Evolutionary conservation across 2,888 invertebrate genomes (phyloP).

Genomic region (Cerastis leucographa): DNA sequence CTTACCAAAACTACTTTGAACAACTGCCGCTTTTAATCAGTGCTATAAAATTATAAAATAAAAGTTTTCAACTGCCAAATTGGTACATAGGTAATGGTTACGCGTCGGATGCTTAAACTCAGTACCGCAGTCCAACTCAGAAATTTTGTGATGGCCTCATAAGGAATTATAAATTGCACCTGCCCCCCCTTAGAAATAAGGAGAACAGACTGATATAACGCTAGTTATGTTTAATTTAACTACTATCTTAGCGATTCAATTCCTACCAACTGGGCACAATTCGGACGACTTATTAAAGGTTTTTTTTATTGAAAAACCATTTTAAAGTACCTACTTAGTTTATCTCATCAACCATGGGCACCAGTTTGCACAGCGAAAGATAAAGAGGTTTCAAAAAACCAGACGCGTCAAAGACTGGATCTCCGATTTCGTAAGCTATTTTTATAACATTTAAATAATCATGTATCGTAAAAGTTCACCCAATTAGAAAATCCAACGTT

Average conservation of each 20-base stretch:
- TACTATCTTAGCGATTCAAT: background rate
- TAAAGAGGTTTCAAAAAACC: conserved; percentile 15
- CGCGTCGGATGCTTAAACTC: too few relatives aligned
- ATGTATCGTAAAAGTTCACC: conserved; percentile 14
- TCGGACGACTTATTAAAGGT: background rate
- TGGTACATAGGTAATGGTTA: too few relatives aligned
- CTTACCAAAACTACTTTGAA: too few relatives aligned
- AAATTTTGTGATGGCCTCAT: too few relatives aligned
- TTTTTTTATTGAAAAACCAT: background rate
- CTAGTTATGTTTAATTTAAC: background rate
- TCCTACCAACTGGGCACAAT: background rate
- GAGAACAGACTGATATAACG: background rate
- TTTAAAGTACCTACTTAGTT: background rate
- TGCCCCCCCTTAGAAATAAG: background rate
- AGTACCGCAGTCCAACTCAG: too few relatives aligned
- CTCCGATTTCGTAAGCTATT: background rate
- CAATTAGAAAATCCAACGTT: conserved; percentile 8
- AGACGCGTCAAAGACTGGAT: conserved; percentile 1
- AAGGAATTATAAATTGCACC: background rate
- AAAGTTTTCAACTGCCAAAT: too few relatives aligned
- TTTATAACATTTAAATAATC: background rate
- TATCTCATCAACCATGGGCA: background rate
- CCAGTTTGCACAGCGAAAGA: background rate
- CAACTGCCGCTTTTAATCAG: too few relatives aligned
- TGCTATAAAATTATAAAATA: too few relatives aligned